Percentiles rank a stretch among this genome's conserved stretches.
phyloP scores from a whole-genome alignment of 2,888 invertebrate species.

The Autographa gamma region DNA sequence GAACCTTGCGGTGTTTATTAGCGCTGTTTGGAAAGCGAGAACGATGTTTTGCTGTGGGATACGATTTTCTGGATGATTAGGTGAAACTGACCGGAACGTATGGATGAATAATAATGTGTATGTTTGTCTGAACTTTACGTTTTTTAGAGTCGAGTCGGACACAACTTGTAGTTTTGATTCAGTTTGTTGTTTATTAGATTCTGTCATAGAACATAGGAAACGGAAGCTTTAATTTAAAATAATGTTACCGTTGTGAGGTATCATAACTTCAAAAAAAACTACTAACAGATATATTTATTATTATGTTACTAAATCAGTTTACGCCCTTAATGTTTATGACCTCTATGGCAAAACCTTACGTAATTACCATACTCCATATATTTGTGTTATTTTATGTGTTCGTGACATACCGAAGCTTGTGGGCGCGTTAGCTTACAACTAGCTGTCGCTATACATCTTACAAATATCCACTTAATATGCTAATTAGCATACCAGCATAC shows the following conservation, averaged over 20 bases:
- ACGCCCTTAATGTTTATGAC: constrained; percentile 4
- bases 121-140: background rate
- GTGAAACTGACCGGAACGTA: constrained; percentile 16
- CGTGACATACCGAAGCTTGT: constrained; percentile 19
- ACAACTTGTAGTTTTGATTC: background rate
- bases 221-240: too few species aligned
- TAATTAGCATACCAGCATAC: constrained; percentile 23
- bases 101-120: constrained; percentile 8
- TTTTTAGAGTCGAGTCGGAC: too few species aligned
- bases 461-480: constrained; percentile 46
- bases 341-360: constrained; percentile 2
- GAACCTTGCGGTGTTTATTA: constrained; percentile 48
- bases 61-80: constrained; percentile 33
- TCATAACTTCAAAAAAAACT: background rate
- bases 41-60: constrained; percentile 13
- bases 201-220: background rate
- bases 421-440: constrained; percentile 24
- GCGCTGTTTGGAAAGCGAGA: constrained; percentile 33
- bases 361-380: constrained; percentile 32
- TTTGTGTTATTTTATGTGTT: constrained; percentile 28
- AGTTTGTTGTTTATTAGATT: background rate
- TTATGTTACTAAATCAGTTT: background rate
- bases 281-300: background rate
- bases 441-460: constrained; percentile 34
- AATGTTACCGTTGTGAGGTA: background rate